Percentiles rank a stretch among this genome's conserved stretches.
These are phyloP conservation scores for Megaptera novaeangliae DNA, from an alignment of 2,113 vertebrate species.

Conservation along the genomic window DNA sequence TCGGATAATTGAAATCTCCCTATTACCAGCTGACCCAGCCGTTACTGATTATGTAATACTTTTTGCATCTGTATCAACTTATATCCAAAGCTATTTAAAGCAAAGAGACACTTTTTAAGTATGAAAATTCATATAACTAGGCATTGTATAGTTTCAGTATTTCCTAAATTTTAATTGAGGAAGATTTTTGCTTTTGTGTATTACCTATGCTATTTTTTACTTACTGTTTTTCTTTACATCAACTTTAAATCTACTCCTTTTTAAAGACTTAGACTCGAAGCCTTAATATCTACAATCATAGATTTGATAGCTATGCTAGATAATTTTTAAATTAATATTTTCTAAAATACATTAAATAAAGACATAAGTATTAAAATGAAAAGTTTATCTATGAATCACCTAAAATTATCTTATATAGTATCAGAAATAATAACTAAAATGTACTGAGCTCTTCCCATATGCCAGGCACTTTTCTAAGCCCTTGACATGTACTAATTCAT, in stretches of 20 bases:
- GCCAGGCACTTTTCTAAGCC: not conserved
- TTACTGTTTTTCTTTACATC: not conserved
- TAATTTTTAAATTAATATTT: not conserved
- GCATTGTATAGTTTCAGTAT: not conserved
- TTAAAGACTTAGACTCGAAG: not conserved
- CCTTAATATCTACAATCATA: not conserved
- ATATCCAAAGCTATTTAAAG: not conserved
- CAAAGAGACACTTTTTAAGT: not conserved
- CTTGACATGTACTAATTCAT: not conserved
- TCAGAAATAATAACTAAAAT: not conserved
- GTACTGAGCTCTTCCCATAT: not conserved
- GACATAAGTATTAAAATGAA: not conserved
- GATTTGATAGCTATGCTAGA: not conserved
- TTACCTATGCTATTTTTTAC: not conserved
- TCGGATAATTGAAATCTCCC: not conserved
- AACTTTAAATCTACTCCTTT: not conserved
- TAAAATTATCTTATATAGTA: not conserved
- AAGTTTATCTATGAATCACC: not conserved
- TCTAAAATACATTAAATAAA: not conserved
- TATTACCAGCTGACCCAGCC: not conserved
- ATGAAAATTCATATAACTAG: not conserved
- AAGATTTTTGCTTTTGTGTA: not conserved
- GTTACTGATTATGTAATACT: not conserved
- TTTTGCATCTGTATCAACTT: not conserved
- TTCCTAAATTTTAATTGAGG: not conserved